phyloP scores from a whole-genome alignment of 2,113 vertebrate genomes.

The Chamaea fasciata region DNA sequence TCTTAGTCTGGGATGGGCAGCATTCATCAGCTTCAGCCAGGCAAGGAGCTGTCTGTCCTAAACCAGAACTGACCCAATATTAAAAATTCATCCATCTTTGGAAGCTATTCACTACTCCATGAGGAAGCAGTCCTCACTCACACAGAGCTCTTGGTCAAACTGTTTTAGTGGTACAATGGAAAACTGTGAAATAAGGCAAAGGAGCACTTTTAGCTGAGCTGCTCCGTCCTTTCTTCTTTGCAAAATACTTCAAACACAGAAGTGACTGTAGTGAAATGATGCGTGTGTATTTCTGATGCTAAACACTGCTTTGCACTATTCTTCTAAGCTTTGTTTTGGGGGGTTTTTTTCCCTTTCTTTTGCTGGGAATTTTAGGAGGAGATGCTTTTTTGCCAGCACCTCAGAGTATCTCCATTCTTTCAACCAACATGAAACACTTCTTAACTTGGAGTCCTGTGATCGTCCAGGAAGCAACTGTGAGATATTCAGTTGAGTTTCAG shows the following conservation, averaged over 20 bases:
- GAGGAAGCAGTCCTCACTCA: background rate
- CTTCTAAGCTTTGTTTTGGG: background rate
- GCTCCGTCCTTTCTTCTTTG: background rate
- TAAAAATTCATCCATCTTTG: background rate
- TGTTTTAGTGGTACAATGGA: background rate
- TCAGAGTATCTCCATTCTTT: slow-evolving; percentile 71
- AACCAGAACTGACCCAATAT: background rate
- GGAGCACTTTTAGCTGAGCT: background rate
- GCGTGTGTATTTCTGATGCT: background rate
- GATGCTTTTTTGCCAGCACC: slow-evolving; percentile 54
- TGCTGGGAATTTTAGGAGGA: slow-evolving; percentile 19
- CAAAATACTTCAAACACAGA: background rate
- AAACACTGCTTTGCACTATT: background rate
- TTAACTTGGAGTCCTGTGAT: slow-evolving; percentile 70
- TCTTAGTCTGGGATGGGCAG: background rate
- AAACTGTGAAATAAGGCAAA: background rate
- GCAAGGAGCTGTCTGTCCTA: background rate
- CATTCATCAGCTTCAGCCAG: background rate
- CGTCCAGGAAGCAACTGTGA: slow-evolving; percentile 25
- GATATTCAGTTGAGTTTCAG: slow-evolving; percentile 75
- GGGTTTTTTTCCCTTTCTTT: background rate
- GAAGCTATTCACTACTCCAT: background rate
- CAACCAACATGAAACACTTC: slow-evolving; percentile 76
- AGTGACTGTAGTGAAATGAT: background rate
- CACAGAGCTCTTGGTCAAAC: background rate